Evolutionary conservation across 2,888 invertebrate genomes (phyloP).

Genomic region (Eucera pruinosa): DNA sequence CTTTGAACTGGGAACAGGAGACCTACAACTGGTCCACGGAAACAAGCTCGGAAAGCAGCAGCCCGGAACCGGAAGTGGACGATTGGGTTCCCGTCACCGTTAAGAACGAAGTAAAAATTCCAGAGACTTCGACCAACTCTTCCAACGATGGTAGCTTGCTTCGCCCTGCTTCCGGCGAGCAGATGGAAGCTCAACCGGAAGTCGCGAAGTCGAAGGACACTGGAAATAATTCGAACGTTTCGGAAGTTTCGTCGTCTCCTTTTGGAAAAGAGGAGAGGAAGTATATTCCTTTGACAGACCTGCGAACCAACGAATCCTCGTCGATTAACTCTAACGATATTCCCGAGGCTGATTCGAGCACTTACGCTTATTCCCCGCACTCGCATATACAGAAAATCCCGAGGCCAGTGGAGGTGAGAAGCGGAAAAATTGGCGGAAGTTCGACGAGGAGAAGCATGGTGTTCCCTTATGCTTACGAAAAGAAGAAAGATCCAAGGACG

Average conservation of each 20-base stretch:
- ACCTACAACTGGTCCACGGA: slow-evolving; percentile 69
- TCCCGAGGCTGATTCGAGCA: slow-evolving; percentile 44
- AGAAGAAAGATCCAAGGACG: slow-evolving; percentile 80
- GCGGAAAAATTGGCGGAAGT: slow-evolving; percentile 30
- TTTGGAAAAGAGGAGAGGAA: slow-evolving; percentile 65
- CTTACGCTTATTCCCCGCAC: slow-evolving; percentile 67
- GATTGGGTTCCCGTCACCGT: slow-evolving; percentile 77
- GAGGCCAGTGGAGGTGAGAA: slow-evolving; percentile 38
- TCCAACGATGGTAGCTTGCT: not conserved
- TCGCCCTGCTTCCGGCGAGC: not conserved
- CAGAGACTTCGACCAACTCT: not conserved
- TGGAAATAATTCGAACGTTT: not conserved
- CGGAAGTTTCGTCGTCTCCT: not conserved
- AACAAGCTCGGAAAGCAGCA: slow-evolving; percentile 45
- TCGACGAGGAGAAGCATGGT: slow-evolving; percentile 70
- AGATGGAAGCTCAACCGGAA: not conserved
- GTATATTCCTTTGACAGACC: slow-evolving; percentile 78
- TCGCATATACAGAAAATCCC: slow-evolving; percentile 80
- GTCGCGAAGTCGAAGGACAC: not conserved
- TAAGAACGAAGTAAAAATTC: not conserved
- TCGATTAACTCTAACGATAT: slow-evolving; percentile 55
- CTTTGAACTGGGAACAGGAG: slow-evolving; percentile 71
- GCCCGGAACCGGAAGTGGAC: slow-evolving; percentile 70
- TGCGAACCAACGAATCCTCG: slow-evolving; percentile 45
- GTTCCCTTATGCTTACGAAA: slow-evolving; percentile 82